Percentiles rank a stretch among this genome's conserved stretches.
Conservation (phyloP, 2,113 vertebrate genomes). For the Montifringilla adamsi region DNA sequence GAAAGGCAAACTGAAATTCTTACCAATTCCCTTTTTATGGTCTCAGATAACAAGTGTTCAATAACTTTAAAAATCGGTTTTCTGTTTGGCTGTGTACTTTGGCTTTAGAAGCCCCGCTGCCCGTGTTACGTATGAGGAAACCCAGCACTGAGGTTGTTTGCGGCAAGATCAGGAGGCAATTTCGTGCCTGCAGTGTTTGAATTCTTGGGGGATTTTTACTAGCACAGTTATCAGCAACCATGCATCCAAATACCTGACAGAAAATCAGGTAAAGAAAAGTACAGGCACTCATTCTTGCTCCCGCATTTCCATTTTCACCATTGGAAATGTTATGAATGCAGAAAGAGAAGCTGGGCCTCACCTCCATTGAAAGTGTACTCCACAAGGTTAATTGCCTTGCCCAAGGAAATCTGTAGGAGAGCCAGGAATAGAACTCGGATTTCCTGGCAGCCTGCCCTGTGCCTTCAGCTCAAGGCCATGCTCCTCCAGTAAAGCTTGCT, state of each 20-base stretch:
- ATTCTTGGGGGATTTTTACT: background rate
- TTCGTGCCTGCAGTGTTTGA: background rate
- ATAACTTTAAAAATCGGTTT: background rate
- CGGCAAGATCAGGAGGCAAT: background rate
- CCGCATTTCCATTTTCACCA: background rate
- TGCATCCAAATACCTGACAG: background rate
- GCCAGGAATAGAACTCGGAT: constrained; percentile 58
- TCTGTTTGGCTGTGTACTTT: background rate
- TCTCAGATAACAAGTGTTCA: background rate
- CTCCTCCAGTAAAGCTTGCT: background rate
- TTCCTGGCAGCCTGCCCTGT: constrained; percentile 51
- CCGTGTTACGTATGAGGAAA: background rate
- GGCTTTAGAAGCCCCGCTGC: background rate
- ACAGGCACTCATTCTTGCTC: background rate
- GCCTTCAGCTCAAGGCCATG: constrained; percentile 52
- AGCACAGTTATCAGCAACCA: background rate
- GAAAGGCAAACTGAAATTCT: background rate
- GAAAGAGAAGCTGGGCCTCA: constrained; percentile 26
- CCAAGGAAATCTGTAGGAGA: constrained; percentile 66
- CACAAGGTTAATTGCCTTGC: constrained; percentile 64
- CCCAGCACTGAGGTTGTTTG: background rate
- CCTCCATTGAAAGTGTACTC: constrained; percentile 46
- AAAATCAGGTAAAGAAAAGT: background rate
- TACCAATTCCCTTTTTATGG: background rate
- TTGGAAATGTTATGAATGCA: constrained; percentile 1